Evolutionary conservation across 2,113 vertebrate genomes (phyloP).

Genomic region (Rhipidura dahli): DNA sequence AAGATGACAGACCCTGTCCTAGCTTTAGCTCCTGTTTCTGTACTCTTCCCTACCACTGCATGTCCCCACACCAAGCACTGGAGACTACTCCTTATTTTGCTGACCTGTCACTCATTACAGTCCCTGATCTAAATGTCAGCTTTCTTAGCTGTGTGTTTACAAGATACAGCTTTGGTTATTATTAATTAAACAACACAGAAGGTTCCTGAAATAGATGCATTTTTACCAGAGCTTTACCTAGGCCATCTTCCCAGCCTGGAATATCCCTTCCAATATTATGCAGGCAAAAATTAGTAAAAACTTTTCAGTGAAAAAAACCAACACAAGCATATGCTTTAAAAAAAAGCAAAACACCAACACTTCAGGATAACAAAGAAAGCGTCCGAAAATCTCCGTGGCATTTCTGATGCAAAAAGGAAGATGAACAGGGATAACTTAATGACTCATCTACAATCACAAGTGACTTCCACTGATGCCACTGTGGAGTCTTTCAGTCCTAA

Average conservation of each 20-base stretch:
- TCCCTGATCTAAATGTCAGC: background rate
- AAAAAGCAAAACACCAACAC: background rate
- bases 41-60: background rate
- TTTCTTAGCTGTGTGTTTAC: background rate
- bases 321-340: background rate
- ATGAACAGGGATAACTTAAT: background rate
- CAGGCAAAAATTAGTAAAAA: background rate
- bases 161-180: background rate
- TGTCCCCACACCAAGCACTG: background rate
- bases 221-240: background rate
- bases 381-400: fast-evolving
- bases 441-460: background rate
- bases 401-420: background rate
- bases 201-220: background rate
- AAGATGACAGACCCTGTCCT: background rate
- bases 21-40: background rate
- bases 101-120: background rate
- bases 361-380: background rate
- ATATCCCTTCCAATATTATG: background rate
- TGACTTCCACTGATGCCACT: background rate
- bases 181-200: background rate
- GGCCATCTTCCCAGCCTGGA: background rate
- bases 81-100: background rate
- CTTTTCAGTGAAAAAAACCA: background rate
- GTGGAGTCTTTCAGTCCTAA: background rate